Evolutionary conservation across 2,888 invertebrate genomes (phyloP).

Genomic region (Diploptera punctata): DNA sequence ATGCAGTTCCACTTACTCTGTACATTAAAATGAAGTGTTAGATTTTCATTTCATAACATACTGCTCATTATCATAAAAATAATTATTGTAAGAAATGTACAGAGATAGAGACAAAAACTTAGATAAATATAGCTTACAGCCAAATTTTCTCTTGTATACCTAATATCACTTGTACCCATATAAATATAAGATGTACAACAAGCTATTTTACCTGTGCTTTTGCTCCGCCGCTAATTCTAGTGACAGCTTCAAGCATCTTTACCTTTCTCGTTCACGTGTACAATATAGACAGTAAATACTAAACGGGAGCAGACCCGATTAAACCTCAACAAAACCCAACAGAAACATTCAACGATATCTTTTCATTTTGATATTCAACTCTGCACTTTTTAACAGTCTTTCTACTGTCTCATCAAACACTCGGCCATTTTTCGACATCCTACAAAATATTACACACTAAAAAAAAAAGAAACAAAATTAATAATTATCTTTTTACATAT

Average conservation of each 20-base stretch:
- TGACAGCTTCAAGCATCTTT: background rate
- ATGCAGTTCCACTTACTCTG: slow-evolving; percentile 23
- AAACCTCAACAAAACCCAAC: slow-evolving; percentile 38
- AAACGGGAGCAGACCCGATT: slow-evolving; percentile 15
- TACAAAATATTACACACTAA: slow-evolving; percentile 21
- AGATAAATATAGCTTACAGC: slow-evolving; percentile 41
- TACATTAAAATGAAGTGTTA: slow-evolving; percentile 32
- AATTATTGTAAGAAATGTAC: slow-evolving; percentile 40
- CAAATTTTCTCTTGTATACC: slow-evolving; percentile 36
- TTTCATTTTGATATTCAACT: slow-evolving; percentile 22
- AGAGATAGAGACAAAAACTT: slow-evolving; percentile 39
- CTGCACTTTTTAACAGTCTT: slow-evolving; percentile 12
- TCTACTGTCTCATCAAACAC: slow-evolving; percentile 4
- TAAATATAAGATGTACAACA: slow-evolving; percentile 37
- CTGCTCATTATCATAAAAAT: slow-evolving; percentile 37
- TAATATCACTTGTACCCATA: slow-evolving; percentile 40
- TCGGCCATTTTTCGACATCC: slow-evolving; percentile 12
- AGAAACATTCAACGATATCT: slow-evolving; percentile 31
- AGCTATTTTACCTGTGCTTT: slow-evolving; percentile 33
- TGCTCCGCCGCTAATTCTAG: slow-evolving; percentile 9
- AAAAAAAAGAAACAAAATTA: slow-evolving; percentile 1
- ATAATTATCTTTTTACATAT: slow-evolving; percentile 28
- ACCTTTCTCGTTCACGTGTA: background rate
- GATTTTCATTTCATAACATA: slow-evolving; percentile 24
- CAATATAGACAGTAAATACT: slow-evolving; percentile 17